Conservation (phyloP, 2,113 vertebrate species). For the Nasalis larvatus region DNA sequence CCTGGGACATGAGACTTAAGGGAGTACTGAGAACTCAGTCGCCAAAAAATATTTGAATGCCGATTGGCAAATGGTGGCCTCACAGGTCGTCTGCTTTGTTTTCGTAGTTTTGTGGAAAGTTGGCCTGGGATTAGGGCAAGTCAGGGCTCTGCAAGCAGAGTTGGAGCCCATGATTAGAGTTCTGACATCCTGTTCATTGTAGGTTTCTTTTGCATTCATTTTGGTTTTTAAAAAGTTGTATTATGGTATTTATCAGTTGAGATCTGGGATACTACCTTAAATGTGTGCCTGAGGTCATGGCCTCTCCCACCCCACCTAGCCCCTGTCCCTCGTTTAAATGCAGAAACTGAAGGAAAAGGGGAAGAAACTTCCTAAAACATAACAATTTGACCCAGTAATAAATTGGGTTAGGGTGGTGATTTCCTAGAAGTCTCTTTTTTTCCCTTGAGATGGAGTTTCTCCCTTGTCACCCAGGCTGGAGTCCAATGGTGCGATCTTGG, state of each 20-base stretch:
- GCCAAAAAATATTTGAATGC: background rate
- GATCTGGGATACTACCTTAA: background rate
- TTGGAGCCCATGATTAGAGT: background rate
- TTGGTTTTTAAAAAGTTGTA: background rate
- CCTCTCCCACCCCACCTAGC: background rate
- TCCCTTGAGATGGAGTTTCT: no score
- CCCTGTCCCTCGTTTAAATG: background rate
- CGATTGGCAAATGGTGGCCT: fast-evolving
- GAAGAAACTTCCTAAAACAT: background rate
- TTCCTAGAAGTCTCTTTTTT: background rate
- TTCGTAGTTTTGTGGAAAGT: background rate
- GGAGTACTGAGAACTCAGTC: background rate
- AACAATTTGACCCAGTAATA: background rate
- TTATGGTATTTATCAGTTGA: background rate
- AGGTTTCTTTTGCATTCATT: background rate
- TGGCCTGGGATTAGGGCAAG: background rate
- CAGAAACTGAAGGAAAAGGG: background rate
- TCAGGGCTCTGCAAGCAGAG: fast-evolving
- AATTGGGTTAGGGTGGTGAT: background rate
- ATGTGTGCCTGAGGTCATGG: background rate
- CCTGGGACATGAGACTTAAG: background rate
- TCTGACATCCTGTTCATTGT: background rate
- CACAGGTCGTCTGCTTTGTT: background rate
- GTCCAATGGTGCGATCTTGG: no score
- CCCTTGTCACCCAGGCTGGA: no score